Evolutionary conservation across 2,113 vertebrate species (phyloP).

Genomic region (Natator depressus): DNA sequence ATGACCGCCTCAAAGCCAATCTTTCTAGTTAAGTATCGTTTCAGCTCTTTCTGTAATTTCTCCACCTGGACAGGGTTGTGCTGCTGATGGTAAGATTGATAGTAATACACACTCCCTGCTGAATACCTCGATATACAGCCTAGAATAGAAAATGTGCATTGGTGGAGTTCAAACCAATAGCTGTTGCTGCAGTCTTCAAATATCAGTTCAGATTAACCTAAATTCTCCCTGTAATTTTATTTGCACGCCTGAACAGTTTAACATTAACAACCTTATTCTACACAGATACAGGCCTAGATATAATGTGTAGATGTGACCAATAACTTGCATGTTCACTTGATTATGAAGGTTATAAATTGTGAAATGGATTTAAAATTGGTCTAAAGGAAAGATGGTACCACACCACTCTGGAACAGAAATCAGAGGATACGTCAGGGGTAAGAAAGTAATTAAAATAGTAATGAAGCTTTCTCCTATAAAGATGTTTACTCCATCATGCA

Average conservation of each 20-base stretch:
- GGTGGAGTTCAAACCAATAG: not conserved
- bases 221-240: not conserved
- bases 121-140: slow-evolving; percentile 98
- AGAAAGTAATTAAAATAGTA: not conserved
- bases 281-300: not conserved
- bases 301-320: not conserved
- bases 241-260: not conserved
- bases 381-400: not conserved
- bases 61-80: slow-evolving; percentile 93
- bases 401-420: not conserved
- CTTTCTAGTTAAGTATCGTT: slow-evolving; percentile 94
- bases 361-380: not conserved
- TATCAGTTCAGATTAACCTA: not conserved
- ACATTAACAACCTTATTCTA: not conserved
- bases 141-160: slow-evolving; percentile 60
- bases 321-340: accelerated
- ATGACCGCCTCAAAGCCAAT: slow-evolving; percentile 98
- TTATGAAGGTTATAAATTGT: not conserved
- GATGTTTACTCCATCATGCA: not conserved
- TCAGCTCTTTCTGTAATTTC: slow-evolving; percentile 92
- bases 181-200: not conserved
- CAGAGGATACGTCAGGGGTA: not conserved
- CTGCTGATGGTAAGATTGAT: slow-evolving; percentile 94
- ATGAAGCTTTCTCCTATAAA: not conserved
- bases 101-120: slow-evolving; percentile 93